Percentiles rank a stretch among this genome's conserved stretches.
phyloP scores from a whole-genome alignment of 2,113 vertebrate genomes.

The western clawed frog (Xenopus tropicalis) region DNA sequence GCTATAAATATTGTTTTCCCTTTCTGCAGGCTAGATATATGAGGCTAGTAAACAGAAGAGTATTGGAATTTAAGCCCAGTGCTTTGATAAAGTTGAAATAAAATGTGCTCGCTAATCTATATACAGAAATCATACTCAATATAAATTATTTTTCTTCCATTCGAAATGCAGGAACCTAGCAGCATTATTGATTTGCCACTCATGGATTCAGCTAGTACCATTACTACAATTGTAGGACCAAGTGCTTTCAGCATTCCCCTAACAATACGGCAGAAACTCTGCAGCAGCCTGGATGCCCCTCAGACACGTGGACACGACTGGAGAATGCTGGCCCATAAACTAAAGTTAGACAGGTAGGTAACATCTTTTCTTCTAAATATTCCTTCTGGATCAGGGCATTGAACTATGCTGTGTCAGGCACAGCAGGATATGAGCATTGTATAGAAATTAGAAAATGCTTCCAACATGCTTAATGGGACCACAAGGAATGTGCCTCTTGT shows the following conservation, averaged over 20 bases:
- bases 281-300: conserved; percentile 92
- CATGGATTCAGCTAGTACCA: conserved; percentile 80
- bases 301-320: conserved; percentile 95
- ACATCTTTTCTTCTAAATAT: neutral
- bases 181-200: conserved; percentile 84
- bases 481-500: no score
- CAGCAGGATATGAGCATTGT: no score
- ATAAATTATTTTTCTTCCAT: conserved; percentile 15
- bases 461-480: no score
- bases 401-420: no score
- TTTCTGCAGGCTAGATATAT: conserved; percentile 32
- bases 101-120: conserved; percentile 20
- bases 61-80: conserved; percentile 8
- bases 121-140: conserved; percentile 1
- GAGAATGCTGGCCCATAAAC: conserved; percentile 95
- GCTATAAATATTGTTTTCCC: conserved; percentile 30
- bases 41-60: conserved; percentile 1
- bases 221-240: conserved; percentile 87
- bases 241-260: conserved; percentile 91
- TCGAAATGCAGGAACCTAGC: conserved; percentile 74
- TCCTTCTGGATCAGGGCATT: neutral
- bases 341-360: conserved; percentile 89
- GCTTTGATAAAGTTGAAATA: conserved; percentile 12
- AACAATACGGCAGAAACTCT: conserved; percentile 95
- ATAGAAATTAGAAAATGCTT: no score